Percentiles rank a stretch among this genome's conserved stretches.
Evolutionary conservation across 2,797 vertebrate genomes (phyloP).

Genomic region (Girardinus metallicus): DNA sequence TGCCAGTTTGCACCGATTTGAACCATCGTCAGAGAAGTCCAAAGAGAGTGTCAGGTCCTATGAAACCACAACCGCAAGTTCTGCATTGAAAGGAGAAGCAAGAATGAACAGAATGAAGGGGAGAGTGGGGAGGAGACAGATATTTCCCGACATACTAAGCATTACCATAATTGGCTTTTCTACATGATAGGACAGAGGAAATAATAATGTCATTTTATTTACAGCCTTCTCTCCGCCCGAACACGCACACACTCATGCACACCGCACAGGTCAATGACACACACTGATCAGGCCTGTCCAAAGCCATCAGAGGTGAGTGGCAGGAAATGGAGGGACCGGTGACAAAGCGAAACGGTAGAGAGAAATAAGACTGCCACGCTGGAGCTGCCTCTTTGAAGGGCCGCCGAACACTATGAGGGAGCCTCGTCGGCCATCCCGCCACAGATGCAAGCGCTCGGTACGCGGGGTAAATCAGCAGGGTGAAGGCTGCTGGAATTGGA

Average conservation of each 20-base stretch:
- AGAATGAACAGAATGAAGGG: slow-evolving; percentile 62
- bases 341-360: slow-evolving; percentile 96
- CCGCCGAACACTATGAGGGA: slow-evolving; percentile 87
- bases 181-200: slow-evolving; percentile 99
- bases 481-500: slow-evolving; percentile 97
- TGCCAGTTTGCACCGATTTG: slow-evolving; percentile 48
- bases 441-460: slow-evolving; percentile 73
- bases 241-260: slow-evolving; percentile 77
- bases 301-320: slow-evolving; percentile 99
- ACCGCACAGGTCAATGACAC: slow-evolving; percentile 97
- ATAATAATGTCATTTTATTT: slow-evolving; percentile 99
- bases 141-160: slow-evolving; percentile 98
- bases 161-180: slow-evolving; percentile 99
- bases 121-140: slow-evolving; percentile 66
- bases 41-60: slow-evolving; percentile 82
- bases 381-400: slow-evolving; percentile 91
- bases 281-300: slow-evolving; percentile 99
- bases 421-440: slow-evolving; percentile 80
- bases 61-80: slow-evolving; percentile 84
- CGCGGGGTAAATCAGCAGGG: slow-evolving; percentile 90
- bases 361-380: slow-evolving; percentile 96
- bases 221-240: slow-evolving; percentile 87
- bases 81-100: slow-evolving; percentile 42
- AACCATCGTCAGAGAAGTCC: slow-evolving; percentile 77
- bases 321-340: slow-evolving; percentile 95